Conservation (phyloP, 2,888 invertebrate species). For the Pocota personata region DNA sequence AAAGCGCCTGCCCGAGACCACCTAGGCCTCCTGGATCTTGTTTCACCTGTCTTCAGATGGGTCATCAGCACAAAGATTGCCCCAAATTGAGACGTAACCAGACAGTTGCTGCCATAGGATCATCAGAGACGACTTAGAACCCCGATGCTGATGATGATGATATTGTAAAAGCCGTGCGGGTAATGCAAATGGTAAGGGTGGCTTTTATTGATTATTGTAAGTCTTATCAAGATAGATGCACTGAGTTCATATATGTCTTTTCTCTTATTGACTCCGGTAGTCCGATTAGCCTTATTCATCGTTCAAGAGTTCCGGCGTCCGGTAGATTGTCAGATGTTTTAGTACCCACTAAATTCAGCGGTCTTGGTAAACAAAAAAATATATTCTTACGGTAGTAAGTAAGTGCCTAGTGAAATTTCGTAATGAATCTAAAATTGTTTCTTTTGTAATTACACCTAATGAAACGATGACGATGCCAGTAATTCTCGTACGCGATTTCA, state of each 20-base stretch:
- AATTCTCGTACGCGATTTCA: constrained; percentile 27
- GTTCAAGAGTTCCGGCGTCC: constrained; percentile 18
- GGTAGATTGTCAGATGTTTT: neutral
- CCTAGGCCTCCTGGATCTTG: no score
- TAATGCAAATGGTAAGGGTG: neutral
- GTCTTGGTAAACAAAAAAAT: constrained; percentile 23
- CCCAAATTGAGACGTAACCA: no score
- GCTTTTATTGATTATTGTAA: neutral
- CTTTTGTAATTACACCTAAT: constrained; percentile 21
- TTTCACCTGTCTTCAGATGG: no score
- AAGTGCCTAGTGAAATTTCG: constrained; percentile 8
- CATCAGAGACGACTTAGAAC: no score
- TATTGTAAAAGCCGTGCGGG: no score
- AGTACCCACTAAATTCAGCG: constrained; percentile 23
- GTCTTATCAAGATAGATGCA: constrained; percentile 6
- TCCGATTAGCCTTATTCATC: constrained; percentile 36
- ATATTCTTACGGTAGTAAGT: constrained; percentile 4
- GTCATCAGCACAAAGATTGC: no score
- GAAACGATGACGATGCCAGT: constrained; percentile 19
- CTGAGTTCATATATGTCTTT: constrained; percentile 2
- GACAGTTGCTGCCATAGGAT: no score
- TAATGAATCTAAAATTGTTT: constrained; percentile 28
- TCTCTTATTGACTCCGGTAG: constrained; percentile 48
- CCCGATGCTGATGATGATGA: no score
- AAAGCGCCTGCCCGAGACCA: no score